Evolutionary conservation across 2,797 vertebrate genomes (phyloP).

Genomic region (Acanthis flammea): DNA sequence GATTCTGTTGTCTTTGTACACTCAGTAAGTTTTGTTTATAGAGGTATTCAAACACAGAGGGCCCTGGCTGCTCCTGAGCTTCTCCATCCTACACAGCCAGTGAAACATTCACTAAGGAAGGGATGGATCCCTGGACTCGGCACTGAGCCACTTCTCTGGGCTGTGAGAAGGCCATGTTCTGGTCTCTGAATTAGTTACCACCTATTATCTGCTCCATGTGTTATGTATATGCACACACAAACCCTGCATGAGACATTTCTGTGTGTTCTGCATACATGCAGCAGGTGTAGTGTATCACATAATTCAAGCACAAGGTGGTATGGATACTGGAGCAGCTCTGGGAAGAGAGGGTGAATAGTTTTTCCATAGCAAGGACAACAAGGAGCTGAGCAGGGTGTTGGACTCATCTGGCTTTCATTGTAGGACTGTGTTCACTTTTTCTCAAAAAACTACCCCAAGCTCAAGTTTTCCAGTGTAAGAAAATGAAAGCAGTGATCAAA

Average conservation of each 20-base stretch:
- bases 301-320: background rate
- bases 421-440: background rate
- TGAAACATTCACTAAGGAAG: background rate
- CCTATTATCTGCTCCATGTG: background rate
- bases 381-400: background rate
- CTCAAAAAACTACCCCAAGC: background rate
- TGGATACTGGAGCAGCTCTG: background rate
- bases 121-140: background rate
- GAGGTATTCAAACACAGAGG: background rate
- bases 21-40: background rate
- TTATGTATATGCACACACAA: background rate
- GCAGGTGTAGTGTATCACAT: fast-evolving
- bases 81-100: background rate
- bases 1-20: background rate
- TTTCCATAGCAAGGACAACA: background rate
- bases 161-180: background rate
- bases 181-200: background rate
- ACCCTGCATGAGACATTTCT: background rate
- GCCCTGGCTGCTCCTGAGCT: background rate
- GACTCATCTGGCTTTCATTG: background rate
- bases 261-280: background rate
- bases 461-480: background rate
- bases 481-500: background rate
- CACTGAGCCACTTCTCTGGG: background rate
- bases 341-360: background rate